Base-by-base conservation (phyloP, 1,140 invertebrate species). In the Drosophila azteca region DNA sequence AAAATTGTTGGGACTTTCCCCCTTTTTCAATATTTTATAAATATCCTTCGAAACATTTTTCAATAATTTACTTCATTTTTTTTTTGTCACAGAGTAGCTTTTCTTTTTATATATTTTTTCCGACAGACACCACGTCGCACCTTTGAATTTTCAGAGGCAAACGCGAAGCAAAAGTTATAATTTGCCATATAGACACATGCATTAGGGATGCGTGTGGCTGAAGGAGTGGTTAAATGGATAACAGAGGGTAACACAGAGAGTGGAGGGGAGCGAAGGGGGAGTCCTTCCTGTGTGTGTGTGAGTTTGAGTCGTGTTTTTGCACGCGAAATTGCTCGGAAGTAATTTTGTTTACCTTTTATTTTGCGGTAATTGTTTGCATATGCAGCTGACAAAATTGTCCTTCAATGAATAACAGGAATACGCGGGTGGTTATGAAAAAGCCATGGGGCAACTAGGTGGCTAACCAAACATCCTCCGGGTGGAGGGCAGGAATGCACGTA, bases 271-370 rank as follows among this genome's bases (percentile, higher is more conserved):
- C 31, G 29, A 31, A 41, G 60, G 39, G 44, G 29, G 31, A 45
- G 60, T 39, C 58, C 50, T 49, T 20, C 17, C 17, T 20, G 17
- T 20, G 17, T 20, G 17, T 20, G 35, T 58, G 43, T 61, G 41
- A 45, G 45, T 72, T 48, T n/a, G 51, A 45, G 39, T 66, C 43
- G 59, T 87, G 82, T 77, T 87, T 85, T 78, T 70, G 62, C 75
- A 65, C 62, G 82, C 55, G 82, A 85, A 85, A 87, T 87, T 75
- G 75, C 71, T 87, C 78, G 82, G 83, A 85, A 85, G 74, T 85
- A 87, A 85, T 85, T 87, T 87, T 87, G 82, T 87, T 87, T 87
- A 78, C 82, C 82, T 87, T 81, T 87, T 87, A 87, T 88, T 87
- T 79, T 79, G 82, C 66, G 82, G 75, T 82, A 87, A 87, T 87